Conservation (phyloP, 2,797 vertebrate genomes). For the Holocentrus rufus region DNA sequence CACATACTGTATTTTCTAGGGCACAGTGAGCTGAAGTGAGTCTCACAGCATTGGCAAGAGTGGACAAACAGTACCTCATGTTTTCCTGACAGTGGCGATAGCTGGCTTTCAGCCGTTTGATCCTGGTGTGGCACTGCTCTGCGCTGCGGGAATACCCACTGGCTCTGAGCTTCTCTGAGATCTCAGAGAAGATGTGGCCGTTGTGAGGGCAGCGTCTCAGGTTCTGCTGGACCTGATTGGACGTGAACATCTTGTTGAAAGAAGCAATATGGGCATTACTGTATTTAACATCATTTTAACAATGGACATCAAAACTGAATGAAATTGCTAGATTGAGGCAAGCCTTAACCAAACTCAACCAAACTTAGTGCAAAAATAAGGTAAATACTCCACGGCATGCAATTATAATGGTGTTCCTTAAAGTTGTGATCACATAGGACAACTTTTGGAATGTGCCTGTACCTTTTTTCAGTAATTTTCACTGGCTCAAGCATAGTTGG, state of each 20-base stretch:
- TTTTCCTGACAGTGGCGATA: slow-evolving; percentile 79
- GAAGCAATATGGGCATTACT: neutral
- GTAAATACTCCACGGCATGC: too few relatives aligned
- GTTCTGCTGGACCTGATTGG: slow-evolving; percentile 70
- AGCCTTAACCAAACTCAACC: neutral
- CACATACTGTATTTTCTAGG: neutral
- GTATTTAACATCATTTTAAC: neutral
- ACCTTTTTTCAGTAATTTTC: too few relatives aligned
- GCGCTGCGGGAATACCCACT: slow-evolving; percentile 75
- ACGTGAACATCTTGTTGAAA: neutral
- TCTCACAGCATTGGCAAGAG: neutral
- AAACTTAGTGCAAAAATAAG: too few relatives aligned
- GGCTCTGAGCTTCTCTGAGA: slow-evolving; percentile 74
- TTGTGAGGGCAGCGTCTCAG: slow-evolving; percentile 78
- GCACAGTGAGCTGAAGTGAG: neutral
- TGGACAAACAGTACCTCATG: slow-evolving; percentile 63
- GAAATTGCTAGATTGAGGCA: neutral
- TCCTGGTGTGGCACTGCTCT: slow-evolving; percentile 81
- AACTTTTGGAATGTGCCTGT: too few relatives aligned
- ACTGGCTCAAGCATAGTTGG: too few relatives aligned
- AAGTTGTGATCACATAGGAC: too few relatives aligned
- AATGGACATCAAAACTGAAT: neutral
- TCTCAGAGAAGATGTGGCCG: slow-evolving; percentile 76
- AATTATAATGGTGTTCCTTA: too few relatives aligned
- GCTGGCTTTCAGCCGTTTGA: slow-evolving; percentile 79